phyloP scores from a whole-genome alignment of 2,888 invertebrate species.

The Heliconius aoede region DNA sequence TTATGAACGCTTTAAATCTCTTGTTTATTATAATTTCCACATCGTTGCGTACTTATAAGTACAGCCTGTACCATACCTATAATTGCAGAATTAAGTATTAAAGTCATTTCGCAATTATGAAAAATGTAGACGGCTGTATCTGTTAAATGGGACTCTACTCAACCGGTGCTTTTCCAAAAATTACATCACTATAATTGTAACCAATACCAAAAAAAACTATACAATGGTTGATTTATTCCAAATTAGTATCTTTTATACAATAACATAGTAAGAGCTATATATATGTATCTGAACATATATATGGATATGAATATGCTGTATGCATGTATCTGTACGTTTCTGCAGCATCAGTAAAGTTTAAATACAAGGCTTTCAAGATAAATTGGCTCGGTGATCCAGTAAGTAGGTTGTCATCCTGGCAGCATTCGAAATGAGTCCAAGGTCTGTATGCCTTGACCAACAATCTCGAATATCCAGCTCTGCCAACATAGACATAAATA shows the following conservation, averaged over 20 bases:
- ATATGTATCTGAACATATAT: no score
- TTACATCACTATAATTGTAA: no score
- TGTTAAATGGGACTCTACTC: background rate
- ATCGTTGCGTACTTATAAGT: background rate
- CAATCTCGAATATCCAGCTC: constrained; percentile 10
- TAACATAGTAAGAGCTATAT: no score
- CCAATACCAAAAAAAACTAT: no score
- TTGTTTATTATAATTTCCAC: background rate
- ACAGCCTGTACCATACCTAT: background rate
- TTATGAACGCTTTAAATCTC: background rate
- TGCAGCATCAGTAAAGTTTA: constrained; percentile 2
- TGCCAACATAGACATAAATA: constrained; percentile 14
- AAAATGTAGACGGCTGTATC: background rate
- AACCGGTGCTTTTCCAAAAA: background rate
- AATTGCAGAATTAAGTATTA: background rate
- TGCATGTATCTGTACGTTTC: background rate
- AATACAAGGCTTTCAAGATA: constrained; percentile 12
- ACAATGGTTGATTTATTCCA: no score
- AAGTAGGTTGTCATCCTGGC: constrained; percentile 32
- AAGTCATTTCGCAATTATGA: background rate
- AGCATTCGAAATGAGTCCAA: constrained; percentile 23
- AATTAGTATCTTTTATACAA: no score
- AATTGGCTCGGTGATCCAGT: constrained; percentile 17
- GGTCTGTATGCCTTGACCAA: constrained; percentile 32
- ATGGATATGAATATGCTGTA: no score